A percentile compares a stretch with the other conserved stretches of the same genome.
These are phyloP conservation scores for Phrynosoma blainvillii DNA, from an alignment of 2,113 vertebrate species.

Conservation along the genomic window DNA sequence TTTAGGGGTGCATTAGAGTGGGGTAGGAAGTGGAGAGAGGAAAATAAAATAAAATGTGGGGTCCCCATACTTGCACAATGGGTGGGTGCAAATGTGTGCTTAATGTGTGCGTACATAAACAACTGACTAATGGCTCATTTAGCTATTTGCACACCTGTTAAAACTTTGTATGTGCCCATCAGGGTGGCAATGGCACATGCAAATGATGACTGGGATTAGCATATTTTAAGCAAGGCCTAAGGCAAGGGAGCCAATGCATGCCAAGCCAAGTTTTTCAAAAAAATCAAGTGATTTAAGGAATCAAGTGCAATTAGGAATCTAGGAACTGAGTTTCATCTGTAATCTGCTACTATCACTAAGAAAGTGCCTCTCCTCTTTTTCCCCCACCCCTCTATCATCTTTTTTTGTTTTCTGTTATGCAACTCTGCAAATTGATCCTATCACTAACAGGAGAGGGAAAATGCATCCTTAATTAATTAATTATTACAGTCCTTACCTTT, in stretches of 20 bases:
- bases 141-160: conserved; percentile 46
- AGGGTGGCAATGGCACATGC: not conserved
- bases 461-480: not conserved
- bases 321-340: no score
- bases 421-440: not conserved
- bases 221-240: not conserved
- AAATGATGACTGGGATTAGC: not conserved
- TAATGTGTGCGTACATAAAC: conserved; percentile 8
- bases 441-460: not conserved
- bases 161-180: not conserved
- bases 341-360: not conserved
- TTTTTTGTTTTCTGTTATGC: not conserved
- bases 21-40: not conserved
- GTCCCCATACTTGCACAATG: not conserved
- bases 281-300: not conserved
- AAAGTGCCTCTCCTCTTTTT: not conserved
- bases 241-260: not conserved
- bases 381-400: no score
- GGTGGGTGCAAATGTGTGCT: conserved; percentile 26
- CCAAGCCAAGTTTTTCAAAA: not conserved
- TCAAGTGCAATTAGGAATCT: no score
- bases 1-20: not conserved
- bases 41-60: not conserved
- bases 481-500: not conserved
- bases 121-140: conserved; percentile 29